A percentile compares a stretch with the other conserved stretches of the same genome.
These are phyloP conservation scores for Coregonus suidteri DNA, from an alignment of 2,797 vertebrate species.

Conservation along the genomic window DNA sequence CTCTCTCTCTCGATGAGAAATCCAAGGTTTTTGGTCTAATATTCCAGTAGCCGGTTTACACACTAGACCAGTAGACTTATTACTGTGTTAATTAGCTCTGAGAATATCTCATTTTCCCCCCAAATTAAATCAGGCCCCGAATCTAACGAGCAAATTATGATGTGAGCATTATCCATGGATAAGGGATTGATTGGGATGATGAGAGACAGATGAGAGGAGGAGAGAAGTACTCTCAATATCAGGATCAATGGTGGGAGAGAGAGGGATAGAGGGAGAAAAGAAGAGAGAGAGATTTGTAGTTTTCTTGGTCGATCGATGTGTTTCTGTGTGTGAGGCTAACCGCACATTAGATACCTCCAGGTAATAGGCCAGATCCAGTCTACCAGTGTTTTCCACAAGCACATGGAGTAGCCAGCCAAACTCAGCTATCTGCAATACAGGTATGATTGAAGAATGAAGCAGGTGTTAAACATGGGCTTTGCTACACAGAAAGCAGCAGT, in stretches of 20 bases:
- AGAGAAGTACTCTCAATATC: constrained; percentile 19
- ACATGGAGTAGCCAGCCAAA: no score
- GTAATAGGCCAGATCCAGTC: neutral
- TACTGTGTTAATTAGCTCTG: constrained; percentile 76
- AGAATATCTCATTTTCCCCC: constrained; percentile 72
- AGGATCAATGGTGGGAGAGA: constrained; percentile 31
- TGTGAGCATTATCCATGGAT: constrained; percentile 71
- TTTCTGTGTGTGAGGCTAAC: no score
- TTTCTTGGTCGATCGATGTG: no score
- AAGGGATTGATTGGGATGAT: constrained; percentile 67
- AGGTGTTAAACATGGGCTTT: no score
- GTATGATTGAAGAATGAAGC: no score
- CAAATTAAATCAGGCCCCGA: constrained; percentile 74
- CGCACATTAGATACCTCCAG: neutral
- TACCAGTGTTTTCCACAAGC: no score
- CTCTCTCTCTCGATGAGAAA: constrained; percentile 54
- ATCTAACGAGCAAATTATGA: constrained; percentile 77
- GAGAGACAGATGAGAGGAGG: constrained; percentile 32
- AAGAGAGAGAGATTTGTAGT: neutral
- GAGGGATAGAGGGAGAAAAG: neutral
- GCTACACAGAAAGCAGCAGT: no score
- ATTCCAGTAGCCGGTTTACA: constrained; percentile 63
- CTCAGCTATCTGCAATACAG: no score
- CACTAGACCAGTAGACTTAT: constrained; percentile 63
- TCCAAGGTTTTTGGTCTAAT: constrained; percentile 66